Percentiles rank a stretch among this genome's conserved stretches.
Evolutionary conservation across 2,888 invertebrate species (phyloP).

Genomic region (Hirtodrosophila trivittata): DNA sequence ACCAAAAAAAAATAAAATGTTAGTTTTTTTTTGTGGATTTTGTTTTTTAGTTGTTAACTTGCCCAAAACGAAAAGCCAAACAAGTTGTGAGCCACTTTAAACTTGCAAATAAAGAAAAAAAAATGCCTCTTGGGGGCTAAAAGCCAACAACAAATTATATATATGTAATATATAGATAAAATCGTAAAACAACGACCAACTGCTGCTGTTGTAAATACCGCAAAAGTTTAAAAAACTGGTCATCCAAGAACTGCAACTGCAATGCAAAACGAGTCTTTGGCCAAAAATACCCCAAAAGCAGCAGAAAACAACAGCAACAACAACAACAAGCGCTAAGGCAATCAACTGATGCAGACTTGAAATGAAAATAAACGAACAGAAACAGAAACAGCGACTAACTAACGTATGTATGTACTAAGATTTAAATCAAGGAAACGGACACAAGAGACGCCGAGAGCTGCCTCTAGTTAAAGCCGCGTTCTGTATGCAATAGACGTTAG

Average conservation of each 20-base stretch:
- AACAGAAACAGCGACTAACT: slow-evolving; percentile 21
- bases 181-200: slow-evolving; percentile 17
- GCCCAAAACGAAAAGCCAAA: slow-evolving; percentile 48
- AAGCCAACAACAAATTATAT: slow-evolving; percentile 25
- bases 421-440: slow-evolving; percentile 72
- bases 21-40: slow-evolving; percentile 17
- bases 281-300: slow-evolving; percentile 51
- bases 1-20: neutral
- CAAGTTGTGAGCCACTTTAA: slow-evolving; percentile 47
- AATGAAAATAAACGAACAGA: slow-evolving; percentile 25
- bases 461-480: slow-evolving; percentile 49
- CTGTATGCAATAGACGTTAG: slow-evolving; percentile 32
- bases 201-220: slow-evolving; percentile 55
- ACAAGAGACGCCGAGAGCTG: slow-evolving; percentile 35
- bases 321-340: slow-evolving; percentile 49
- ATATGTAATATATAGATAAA: slow-evolving; percentile 29
- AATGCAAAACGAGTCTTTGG: slow-evolving; percentile 60
- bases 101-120: slow-evolving; percentile 6
- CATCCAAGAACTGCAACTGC: slow-evolving; percentile 72
- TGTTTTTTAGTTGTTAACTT: slow-evolving; percentile 38
- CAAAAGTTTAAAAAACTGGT: slow-evolving; percentile 64
- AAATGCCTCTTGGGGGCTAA: slow-evolving; percentile 25
- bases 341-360: slow-evolving; percentile 57
- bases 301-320: slow-evolving; percentile 27
- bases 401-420: slow-evolving; percentile 43